Conservation (phyloP, 1,140 invertebrate genomes). For the Telenomus remus region DNA sequence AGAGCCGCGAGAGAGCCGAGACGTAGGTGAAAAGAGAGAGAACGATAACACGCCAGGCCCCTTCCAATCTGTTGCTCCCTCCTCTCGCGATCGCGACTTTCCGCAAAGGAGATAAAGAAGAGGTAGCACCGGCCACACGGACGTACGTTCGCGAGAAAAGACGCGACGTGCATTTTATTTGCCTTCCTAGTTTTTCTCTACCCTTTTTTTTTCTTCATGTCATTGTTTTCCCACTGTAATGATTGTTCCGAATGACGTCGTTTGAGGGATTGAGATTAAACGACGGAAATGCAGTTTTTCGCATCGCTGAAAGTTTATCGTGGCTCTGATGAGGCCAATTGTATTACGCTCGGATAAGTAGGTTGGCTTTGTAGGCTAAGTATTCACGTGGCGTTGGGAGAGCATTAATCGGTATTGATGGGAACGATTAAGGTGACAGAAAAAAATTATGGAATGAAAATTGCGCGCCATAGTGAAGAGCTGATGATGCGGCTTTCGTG, state of each 20-base stretch:
- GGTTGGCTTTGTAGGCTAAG: conserved; percentile 28
- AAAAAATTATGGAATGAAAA: too few species aligned
- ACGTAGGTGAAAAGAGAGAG: conserved; percentile 12
- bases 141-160: conserved; percentile 7
- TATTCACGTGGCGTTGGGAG: not conserved
- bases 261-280: conserved; percentile 15
- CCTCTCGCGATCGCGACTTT: conserved; percentile 39
- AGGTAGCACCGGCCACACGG: conserved; percentile 7
- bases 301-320: conserved; percentile 14
- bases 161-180: conserved; percentile 31
- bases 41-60: conserved; percentile 37
- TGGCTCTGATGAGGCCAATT: conserved; percentile 3
- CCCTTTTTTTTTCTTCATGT: not conserved
- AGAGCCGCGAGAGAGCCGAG: conserved; percentile 46
- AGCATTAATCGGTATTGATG: conserved; percentile 6
- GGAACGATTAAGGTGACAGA: conserved; percentile 1
- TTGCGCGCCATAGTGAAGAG: too few species aligned
- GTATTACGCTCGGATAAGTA: conserved; percentile 28
- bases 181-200: not conserved
- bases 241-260: conserved; percentile 12
- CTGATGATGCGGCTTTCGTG: too few species aligned
- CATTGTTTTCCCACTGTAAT: conserved; percentile 10
- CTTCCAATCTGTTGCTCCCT: conserved; percentile 15
- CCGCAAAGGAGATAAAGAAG: conserved; percentile 47
- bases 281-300: conserved; percentile 18